phyloP scores from a whole-genome alignment of 1,140 invertebrate genomes.

The Caenorhabditis brenneri region DNA sequence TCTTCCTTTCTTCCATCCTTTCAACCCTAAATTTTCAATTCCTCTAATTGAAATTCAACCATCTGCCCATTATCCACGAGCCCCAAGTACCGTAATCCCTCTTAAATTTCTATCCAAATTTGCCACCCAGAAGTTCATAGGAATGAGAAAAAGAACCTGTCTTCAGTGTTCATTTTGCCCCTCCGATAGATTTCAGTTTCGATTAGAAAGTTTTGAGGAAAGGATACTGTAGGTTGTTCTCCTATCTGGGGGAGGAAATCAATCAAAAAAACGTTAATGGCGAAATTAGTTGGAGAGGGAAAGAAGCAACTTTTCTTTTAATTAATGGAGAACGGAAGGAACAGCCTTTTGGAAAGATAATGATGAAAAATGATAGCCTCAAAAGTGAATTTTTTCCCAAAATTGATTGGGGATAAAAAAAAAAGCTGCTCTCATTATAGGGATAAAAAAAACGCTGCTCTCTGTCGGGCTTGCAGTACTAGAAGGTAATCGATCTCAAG shows the following conservation, averaged over 20 bases:
- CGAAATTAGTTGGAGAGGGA: background rate
- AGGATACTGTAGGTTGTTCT: slow-evolving; percentile 3
- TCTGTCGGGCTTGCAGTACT: no score
- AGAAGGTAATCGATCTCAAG: no score
- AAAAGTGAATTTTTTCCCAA: no score
- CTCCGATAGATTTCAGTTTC: slow-evolving; percentile 6
- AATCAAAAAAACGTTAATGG: background rate
- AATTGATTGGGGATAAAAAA: no score
- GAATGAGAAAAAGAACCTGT: background rate
- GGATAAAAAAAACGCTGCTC: no score
- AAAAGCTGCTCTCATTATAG: no score
- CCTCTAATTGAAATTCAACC: background rate
- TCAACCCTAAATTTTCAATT: background rate
- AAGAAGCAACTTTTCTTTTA: background rate
- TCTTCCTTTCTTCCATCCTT: background rate
- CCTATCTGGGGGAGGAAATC: no score
- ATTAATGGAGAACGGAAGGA: no score
- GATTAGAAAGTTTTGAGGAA: slow-evolving; percentile 12
- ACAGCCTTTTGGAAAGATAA: no score
- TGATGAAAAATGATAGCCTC: no score
- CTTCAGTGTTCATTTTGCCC: background rate
- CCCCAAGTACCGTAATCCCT: background rate
- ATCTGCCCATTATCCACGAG: background rate
- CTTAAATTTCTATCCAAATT: no score
- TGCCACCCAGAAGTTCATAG: no score